Evolutionary conservation across 2,113 vertebrate genomes (phyloP).

Genomic region (Chaenogobius annularis): DNA sequence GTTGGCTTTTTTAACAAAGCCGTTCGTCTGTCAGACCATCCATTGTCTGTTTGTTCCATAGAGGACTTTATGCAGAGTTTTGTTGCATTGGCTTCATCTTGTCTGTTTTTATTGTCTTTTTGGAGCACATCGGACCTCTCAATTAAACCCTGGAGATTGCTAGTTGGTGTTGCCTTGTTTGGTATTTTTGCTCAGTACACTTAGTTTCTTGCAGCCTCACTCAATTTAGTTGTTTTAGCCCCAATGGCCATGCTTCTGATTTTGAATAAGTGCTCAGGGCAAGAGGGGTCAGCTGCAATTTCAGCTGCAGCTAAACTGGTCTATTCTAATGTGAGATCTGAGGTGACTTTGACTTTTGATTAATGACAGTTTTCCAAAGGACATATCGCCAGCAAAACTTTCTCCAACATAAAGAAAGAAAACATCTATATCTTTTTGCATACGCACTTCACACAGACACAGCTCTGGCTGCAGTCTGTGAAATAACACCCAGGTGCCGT

Average conservation of each 20-base stretch:
- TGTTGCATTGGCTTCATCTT: background rate
- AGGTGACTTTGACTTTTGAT: conserved; percentile 79
- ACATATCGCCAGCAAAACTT: conserved; percentile 69
- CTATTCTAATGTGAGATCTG: conserved; percentile 75
- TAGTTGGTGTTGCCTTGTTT: conserved; percentile 60
- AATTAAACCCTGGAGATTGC: conserved; percentile 57
- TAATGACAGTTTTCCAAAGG: conserved; percentile 76
- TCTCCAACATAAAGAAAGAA: conserved; percentile 61
- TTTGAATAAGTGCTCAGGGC: conserved; percentile 76
- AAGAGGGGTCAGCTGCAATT: conserved; percentile 72
- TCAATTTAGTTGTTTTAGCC: conserved; percentile 73
- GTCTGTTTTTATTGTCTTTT: conserved; percentile 22
- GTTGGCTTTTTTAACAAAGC: background rate
- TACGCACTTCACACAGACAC: conserved; percentile 23
- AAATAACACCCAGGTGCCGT: conserved; percentile 66
- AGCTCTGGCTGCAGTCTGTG: conserved; percentile 45
- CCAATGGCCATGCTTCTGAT: conserved; percentile 69
- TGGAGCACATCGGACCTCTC: conserved; percentile 48
- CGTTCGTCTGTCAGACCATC: background rate
- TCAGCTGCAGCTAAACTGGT: conserved; percentile 71
- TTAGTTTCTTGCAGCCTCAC: conserved; percentile 67
- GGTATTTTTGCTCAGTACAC: conserved; percentile 56
- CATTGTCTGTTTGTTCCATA: conserved; percentile 7
- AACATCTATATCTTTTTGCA: conserved; percentile 61
- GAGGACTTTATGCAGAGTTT: background rate